phyloP scores from a whole-genome alignment of 92 coral and sea anemone species.

The Epizoanthus illoricatus region DNA sequence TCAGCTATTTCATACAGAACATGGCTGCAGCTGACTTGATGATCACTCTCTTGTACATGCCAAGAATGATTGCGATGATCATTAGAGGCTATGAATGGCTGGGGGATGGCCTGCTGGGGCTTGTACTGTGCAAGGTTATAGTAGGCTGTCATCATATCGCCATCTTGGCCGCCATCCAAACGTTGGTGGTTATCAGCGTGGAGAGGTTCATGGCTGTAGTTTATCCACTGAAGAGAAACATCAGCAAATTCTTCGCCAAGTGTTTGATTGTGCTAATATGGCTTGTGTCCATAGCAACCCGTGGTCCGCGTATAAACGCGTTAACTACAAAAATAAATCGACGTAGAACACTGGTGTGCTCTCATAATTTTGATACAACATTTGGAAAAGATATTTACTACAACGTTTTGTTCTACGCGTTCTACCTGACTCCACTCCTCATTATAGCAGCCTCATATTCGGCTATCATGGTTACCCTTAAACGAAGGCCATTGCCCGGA shows the following conservation, averaged over 20 bases:
- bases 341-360: background rate
- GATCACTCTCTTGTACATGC: conserved; percentile 22
- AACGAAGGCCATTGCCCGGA: background rate
- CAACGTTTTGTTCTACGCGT: background rate
- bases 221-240: conserved; percentile 16
- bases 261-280: background rate
- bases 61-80: conserved; percentile 16
- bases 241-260: background rate
- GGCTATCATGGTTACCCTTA: background rate
- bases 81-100: conserved; percentile 4
- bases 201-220: conserved; percentile 5
- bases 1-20: conserved; percentile 19
- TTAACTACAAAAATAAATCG: background rate
- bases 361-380: background rate
- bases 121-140: background rate
- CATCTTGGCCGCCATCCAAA: background rate
- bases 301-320: background rate
- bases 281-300: background rate
- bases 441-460: background rate
- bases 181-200: background rate
- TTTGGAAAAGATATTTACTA: background rate
- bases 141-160: background rate
- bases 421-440: background rate
- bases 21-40: conserved; percentile 18
- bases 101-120: background rate